Evolutionary conservation across 2,797 vertebrate species (phyloP).

Genomic region (Epinephelus coioides): DNA sequence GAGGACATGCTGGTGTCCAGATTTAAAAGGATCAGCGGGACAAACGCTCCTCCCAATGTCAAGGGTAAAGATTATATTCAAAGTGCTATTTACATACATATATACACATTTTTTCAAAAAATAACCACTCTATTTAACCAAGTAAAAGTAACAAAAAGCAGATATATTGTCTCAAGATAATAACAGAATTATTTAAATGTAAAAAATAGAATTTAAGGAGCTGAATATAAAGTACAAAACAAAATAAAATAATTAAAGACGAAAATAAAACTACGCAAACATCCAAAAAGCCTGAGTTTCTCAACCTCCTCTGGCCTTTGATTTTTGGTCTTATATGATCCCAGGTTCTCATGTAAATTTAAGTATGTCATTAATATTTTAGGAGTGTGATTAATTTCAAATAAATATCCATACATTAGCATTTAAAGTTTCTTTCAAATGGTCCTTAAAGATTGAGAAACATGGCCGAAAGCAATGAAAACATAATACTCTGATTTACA

Average conservation of each 20-base stretch:
- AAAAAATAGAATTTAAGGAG: constrained; percentile 78
- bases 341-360: neutral
- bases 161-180: constrained; percentile 54
- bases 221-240: constrained; percentile 74
- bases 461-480: constrained; percentile 38
- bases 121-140: constrained; percentile 75
- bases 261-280: constrained; percentile 29
- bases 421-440: constrained; percentile 22
- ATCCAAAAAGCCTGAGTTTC: constrained; percentile 47
- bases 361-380: neutral
- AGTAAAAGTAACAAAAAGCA: constrained; percentile 73
- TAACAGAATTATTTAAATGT: constrained; percentile 60
- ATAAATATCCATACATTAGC: constrained; percentile 12
- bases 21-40: constrained; percentile 58
- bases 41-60: constrained; percentile 29
- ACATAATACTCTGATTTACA: constrained; percentile 58
- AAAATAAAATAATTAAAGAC: constrained; percentile 12
- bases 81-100: constrained; percentile 62
- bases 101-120: constrained; percentile 64
- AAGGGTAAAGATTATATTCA: constrained; percentile 50
- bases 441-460: constrained; percentile 54
- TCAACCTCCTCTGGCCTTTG: constrained; percentile 40
- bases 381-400: neutral
- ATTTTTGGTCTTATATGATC: constrained; percentile 12
- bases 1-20: constrained; percentile 56